Conservation (phyloP, 2,888 invertebrate species). For the Stenotaenia linearis region DNA sequence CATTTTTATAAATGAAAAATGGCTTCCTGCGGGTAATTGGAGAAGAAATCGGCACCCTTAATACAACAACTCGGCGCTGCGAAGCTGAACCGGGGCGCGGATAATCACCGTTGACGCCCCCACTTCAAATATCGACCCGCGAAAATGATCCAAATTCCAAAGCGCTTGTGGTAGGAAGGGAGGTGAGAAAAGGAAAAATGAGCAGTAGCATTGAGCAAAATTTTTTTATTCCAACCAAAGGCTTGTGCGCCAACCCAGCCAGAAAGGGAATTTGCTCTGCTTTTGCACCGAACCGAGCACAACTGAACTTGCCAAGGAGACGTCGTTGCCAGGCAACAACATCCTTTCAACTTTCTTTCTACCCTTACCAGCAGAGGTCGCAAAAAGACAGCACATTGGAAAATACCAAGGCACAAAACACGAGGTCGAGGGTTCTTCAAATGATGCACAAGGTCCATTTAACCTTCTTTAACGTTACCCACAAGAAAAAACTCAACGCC, state of each 20-base stretch:
- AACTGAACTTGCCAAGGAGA: not conserved
- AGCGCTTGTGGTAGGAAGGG: not conserved
- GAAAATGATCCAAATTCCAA: not conserved
- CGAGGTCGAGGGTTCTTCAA: not conserved
- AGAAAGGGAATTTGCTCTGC: not conserved
- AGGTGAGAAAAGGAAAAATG: not conserved
- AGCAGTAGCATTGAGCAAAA: not conserved
- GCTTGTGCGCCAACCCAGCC: not conserved
- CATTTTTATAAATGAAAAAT: not conserved
- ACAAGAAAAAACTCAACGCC: not conserved
- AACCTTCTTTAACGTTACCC: not conserved
- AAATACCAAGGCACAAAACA: not conserved
- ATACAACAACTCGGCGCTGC: not conserved
- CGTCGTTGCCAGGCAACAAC: not conserved
- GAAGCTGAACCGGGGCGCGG: not conserved
- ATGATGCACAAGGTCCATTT: not conserved
- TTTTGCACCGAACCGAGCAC: not conserved
- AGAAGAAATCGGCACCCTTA: not conserved
- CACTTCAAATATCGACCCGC: not conserved
- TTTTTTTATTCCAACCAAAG: not conserved
- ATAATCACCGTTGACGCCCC: not conserved
- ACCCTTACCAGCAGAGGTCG: not conserved
- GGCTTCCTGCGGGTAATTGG: not conserved
- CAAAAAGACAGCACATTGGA: not conserved
- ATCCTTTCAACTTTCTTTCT: not conserved